A percentile compares a stretch with the other conserved stretches of the same genome.
These are phyloP conservation scores for Melanchra persicariae DNA, from an alignment of 2,888 invertebrate genomes.

Conservation along the genomic window DNA sequence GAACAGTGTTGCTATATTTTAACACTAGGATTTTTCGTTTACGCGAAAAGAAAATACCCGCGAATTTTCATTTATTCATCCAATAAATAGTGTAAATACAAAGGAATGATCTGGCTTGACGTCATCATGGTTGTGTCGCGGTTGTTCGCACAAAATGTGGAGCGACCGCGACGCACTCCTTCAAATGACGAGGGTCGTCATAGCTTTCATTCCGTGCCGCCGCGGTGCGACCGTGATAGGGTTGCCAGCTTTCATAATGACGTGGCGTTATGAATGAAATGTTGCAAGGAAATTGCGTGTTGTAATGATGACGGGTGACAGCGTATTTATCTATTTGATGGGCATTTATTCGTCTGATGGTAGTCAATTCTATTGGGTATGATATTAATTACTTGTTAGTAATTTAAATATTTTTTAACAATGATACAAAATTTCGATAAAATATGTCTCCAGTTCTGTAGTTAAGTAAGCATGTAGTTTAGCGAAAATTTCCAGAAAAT, in stretches of 20 bases:
- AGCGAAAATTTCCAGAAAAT: background rate
- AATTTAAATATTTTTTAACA: background rate
- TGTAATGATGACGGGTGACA: slow-evolving; percentile 27
- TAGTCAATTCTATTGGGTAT: background rate
- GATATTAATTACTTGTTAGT: background rate
- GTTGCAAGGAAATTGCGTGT: slow-evolving; percentile 34
- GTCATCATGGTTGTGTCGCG: slow-evolving; percentile 59
- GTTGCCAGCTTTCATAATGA: slow-evolving; percentile 64
- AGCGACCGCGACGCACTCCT: slow-evolving; percentile 77
- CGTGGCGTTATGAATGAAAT: slow-evolving; percentile 44
- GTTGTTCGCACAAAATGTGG: slow-evolving; percentile 75
- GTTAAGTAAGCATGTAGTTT: background rate
- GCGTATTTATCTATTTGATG: background rate
- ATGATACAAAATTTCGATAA: background rate
- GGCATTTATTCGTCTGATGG: background rate
- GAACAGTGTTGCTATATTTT: background rate
- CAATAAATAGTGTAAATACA: slow-evolving; percentile 20
- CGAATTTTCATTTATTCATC: too few species aligned
- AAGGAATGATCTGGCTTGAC: slow-evolving; percentile 59
- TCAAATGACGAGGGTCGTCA: slow-evolving; percentile 83
- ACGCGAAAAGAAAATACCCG: background rate
- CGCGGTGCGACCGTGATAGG: slow-evolving; percentile 66
- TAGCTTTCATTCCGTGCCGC: slow-evolving; percentile 78
- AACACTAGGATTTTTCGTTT: background rate
- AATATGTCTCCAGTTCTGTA: background rate